These are phyloP conservation scores for Deilephila elpenor DNA, from an alignment of 2,888 invertebrate species.

Conservation along the genomic window DNA sequence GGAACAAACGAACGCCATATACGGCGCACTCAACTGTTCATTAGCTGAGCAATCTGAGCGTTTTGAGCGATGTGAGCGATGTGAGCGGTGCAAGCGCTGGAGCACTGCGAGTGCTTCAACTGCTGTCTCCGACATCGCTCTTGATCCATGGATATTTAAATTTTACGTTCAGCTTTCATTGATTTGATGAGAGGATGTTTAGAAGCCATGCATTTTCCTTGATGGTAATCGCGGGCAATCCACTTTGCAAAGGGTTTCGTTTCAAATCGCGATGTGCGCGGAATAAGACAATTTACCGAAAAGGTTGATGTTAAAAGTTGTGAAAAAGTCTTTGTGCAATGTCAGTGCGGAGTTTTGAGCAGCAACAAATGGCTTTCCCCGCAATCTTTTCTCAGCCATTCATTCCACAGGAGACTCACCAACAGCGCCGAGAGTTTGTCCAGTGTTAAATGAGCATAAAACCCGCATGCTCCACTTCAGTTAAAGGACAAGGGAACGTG, in stretches of 20 bases:
- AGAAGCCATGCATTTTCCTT: not conserved
- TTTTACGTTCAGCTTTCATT: constrained; percentile 27
- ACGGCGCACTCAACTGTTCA: constrained; percentile 61
- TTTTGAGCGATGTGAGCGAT: not conserved
- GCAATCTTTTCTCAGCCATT: too few species aligned
- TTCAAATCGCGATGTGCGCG: too few species aligned
- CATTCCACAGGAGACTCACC: too few species aligned
- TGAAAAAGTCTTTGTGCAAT: too few species aligned
- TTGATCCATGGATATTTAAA: constrained; percentile 23
- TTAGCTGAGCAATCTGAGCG: constrained; percentile 46
- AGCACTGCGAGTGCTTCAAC: not conserved
- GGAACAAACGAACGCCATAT: constrained; percentile 70
- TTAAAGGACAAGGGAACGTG: constrained; percentile 57
- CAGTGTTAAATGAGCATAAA: constrained; percentile 54
- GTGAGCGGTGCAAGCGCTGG: too few species aligned
- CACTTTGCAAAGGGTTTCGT: too few species aligned
- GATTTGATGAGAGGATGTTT: not conserved
- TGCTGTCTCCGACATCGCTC: not conserved
- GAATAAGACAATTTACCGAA: too few species aligned
- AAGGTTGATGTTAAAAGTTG: too few species aligned
- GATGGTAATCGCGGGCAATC: too few species aligned
- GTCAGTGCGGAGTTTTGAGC: too few species aligned
- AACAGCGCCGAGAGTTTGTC: constrained; percentile 30
- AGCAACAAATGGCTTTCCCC: too few species aligned
- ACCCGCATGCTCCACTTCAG: constrained; percentile 50